These are phyloP conservation scores for Drosophila mimetica DNA, from an alignment of 2,888 invertebrate genomes.

Conservation along the genomic window DNA sequence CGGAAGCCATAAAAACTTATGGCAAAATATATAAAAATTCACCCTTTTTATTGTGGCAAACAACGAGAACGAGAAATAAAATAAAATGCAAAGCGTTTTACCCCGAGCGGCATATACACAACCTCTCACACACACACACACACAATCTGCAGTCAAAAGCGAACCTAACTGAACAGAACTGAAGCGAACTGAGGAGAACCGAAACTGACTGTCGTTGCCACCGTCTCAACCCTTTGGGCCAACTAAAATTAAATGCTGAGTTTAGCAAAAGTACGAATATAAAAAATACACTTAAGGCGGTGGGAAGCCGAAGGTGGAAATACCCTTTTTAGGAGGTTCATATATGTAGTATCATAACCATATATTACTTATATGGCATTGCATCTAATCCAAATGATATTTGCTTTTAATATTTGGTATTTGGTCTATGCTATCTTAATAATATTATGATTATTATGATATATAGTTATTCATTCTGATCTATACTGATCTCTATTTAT, in stretches of 20 bases:
- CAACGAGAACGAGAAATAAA: constrained; percentile 71
- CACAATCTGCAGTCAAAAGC: constrained; percentile 24
- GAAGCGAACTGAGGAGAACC: constrained; percentile 24
- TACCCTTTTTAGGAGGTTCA: constrained; percentile 7
- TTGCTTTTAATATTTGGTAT: too few species aligned
- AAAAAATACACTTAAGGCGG: not conserved
- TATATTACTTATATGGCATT: not conserved
- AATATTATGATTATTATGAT: too few species aligned
- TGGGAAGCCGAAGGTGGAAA: constrained; percentile 6
- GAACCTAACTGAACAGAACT: constrained; percentile 32
- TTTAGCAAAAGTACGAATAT: constrained; percentile 67
- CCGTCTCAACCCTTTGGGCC: constrained; percentile 62
- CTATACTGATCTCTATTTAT: too few species aligned
- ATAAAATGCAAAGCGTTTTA: constrained; percentile 75
- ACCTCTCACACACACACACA: constrained; percentile 6
- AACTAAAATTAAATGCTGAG: constrained; percentile 76
- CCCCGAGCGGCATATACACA: constrained; percentile 27
- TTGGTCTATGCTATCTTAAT: too few species aligned
- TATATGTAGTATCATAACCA: not conserved
- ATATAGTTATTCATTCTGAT: too few species aligned
- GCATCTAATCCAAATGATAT: too few species aligned
- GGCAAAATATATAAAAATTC: constrained; percentile 76
- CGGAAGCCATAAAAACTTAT: constrained; percentile 81
- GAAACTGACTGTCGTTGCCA: constrained; percentile 35
- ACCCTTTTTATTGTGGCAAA: constrained; percentile 79